These are phyloP conservation scores for Lepidonotus clava DNA, from an alignment of 2,888 invertebrate species.

Conservation along the genomic window DNA sequence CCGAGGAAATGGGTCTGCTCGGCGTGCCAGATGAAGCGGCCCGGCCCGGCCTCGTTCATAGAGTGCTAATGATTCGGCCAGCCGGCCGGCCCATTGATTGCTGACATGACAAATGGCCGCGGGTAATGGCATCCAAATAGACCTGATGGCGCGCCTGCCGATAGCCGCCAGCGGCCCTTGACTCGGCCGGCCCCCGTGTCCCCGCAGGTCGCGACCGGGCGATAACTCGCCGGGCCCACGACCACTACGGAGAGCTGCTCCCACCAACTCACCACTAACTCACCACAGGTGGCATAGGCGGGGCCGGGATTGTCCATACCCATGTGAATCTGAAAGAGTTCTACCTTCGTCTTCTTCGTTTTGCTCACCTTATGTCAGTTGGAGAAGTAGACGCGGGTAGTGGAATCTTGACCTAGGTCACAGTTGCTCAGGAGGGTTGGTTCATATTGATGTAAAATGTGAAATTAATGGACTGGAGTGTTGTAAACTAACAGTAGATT, in stretches of 20 bases:
- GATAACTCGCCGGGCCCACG: neutral
- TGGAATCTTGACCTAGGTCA: too few relatives aligned
- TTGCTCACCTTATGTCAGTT: too few relatives aligned
- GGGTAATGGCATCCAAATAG: slow-evolving; percentile 19
- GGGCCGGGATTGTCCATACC: too few relatives aligned
- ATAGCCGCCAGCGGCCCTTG: neutral
- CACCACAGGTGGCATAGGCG: neutral
- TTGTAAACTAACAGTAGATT: too few relatives aligned
- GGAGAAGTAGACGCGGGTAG: too few relatives aligned
- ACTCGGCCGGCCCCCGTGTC: neutral
- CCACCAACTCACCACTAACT: neutral
- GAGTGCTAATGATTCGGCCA: slow-evolving; percentile 23
- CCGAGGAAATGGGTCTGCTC: slow-evolving; percentile 15
- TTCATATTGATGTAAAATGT: too few relatives aligned
- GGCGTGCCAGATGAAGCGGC: slow-evolving; percentile 5
- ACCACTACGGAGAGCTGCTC: neutral
- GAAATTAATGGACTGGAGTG: too few relatives aligned
- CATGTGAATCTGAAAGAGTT: too few relatives aligned
- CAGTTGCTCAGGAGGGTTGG: too few relatives aligned
- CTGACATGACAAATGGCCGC: neutral
- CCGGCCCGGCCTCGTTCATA: neutral
- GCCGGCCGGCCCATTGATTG: neutral
- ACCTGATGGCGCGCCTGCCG: slow-evolving; percentile 3
- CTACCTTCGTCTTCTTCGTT: too few relatives aligned
- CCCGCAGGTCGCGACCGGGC: neutral